Percentiles rank a stretch among this genome's conserved stretches.
Evolutionary conservation across 2,888 invertebrate genomes (phyloP).

Genomic region (Mesorhabditis belari): DNA sequence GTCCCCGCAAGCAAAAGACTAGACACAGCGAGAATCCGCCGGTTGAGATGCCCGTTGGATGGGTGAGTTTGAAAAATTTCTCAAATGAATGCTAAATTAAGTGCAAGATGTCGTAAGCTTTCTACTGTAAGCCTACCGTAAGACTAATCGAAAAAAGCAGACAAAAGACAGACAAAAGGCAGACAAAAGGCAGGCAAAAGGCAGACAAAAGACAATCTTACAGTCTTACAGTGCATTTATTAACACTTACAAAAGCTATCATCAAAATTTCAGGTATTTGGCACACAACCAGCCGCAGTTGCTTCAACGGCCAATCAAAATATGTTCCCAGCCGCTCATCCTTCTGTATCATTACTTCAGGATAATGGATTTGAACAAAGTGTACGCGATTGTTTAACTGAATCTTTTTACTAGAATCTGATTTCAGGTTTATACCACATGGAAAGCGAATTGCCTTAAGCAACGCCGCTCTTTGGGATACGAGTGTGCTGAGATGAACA

Average conservation of each 20-base stretch:
- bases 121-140: too few species aligned
- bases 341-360: constrained; percentile 83
- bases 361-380: constrained; percentile 97
- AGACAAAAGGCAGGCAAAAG: too few species aligned
- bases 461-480: constrained; percentile 86
- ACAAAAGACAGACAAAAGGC: too few species aligned
- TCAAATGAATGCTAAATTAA: too few species aligned
- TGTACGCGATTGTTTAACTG: constrained; percentile 20
- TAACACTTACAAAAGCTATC: too few species aligned
- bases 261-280: background rate
- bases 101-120: too few species aligned
- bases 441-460: constrained; percentile 84
- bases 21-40: constrained; percentile 69
- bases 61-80: constrained; percentile 65
- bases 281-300: constrained; percentile 19
- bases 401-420: constrained; percentile 3
- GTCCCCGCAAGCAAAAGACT: constrained; percentile 72
- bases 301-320: constrained; percentile 28
- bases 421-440: constrained; percentile 79
- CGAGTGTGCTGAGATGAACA: constrained; percentile 98
- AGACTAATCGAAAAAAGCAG: too few species aligned
- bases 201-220: too few species aligned
- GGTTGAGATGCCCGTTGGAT: constrained; percentile 84
- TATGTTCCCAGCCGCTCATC: constrained; percentile 62
- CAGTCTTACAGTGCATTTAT: too few species aligned